These are phyloP conservation scores for Arctopsyche grandis DNA, from an alignment of 1,140 invertebrate species.

Conservation along the genomic window DNA sequence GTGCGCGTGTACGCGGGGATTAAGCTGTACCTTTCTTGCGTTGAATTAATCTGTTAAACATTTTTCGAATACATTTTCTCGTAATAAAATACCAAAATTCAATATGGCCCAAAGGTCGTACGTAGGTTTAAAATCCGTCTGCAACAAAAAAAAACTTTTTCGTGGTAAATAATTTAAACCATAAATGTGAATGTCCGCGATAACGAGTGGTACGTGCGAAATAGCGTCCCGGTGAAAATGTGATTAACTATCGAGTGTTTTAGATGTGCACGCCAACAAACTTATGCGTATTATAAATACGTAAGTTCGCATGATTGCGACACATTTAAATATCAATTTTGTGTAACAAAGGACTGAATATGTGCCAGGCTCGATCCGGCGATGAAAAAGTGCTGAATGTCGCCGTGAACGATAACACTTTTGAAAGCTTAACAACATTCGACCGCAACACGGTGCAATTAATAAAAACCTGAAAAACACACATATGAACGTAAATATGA, in stretches of 20 bases:
- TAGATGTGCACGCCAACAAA: not conserved
- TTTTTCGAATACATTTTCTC: too few species aligned
- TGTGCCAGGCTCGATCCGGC: not conserved
- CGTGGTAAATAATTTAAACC: too few species aligned
- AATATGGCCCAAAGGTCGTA: too few species aligned
- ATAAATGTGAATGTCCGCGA: too few species aligned
- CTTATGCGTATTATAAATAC: not conserved
- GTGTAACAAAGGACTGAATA: not conserved
- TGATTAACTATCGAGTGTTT: not conserved
- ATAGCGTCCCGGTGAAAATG: not conserved
- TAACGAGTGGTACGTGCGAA: not conserved
- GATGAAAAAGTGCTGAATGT: slow-evolving; percentile 5
- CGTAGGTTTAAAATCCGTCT: too few species aligned
- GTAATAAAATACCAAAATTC: too few species aligned
- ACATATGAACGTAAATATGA: too few species aligned
- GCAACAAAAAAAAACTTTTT: too few species aligned
- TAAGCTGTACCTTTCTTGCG: too few species aligned
- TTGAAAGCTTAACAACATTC: not conserved
- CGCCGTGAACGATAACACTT: slow-evolving; percentile 1
- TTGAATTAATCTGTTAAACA: too few species aligned
- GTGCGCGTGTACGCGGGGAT: too few species aligned
- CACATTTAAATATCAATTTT: slow-evolving; percentile 28
- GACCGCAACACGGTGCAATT: not conserved
- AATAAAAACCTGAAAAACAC: not conserved
- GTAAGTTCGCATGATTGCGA: slow-evolving; percentile 1